Conservation (phyloP, 2,113 vertebrate genomes). For the Otolemur garnettii region DNA sequence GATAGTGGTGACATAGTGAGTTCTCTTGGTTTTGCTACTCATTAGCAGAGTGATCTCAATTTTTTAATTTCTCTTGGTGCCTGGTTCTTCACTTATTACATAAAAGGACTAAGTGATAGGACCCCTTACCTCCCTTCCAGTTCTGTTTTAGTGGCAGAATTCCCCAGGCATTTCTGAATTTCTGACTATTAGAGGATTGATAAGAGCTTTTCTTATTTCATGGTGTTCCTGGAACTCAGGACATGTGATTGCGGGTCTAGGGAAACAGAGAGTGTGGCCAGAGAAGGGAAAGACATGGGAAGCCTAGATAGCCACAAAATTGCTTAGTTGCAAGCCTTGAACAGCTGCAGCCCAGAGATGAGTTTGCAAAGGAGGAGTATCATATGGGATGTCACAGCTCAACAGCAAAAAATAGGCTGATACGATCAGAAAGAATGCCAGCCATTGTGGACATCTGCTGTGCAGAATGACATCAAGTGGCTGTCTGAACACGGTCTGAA, state of each 20-base stretch:
- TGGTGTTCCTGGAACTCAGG: background rate
- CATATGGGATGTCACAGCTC: constrained; percentile 56
- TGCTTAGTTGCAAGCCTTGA: constrained; percentile 60
- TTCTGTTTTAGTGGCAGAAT: background rate
- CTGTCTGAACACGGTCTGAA: constrained; percentile 4
- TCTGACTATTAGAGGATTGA: background rate
- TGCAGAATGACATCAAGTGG: constrained; percentile 59
- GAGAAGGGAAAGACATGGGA: background rate
- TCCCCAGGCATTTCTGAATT: background rate
- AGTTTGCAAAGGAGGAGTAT: constrained; percentile 63
- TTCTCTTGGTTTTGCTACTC: background rate
- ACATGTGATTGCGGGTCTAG: background rate
- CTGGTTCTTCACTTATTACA: background rate
- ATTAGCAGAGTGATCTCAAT: constrained; percentile 33
- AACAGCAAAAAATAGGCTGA: constrained; percentile 69
- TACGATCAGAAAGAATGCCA: constrained; percentile 71
- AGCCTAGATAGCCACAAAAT: background rate
- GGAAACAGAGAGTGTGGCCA: background rate
- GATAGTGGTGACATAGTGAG: background rate
- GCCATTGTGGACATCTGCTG: constrained; percentile 68
- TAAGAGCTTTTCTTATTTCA: background rate
- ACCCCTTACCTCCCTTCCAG: background rate
- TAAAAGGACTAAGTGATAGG: background rate
- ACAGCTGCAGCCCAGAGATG: constrained; percentile 61
- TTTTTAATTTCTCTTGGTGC: background rate